Percentiles rank a stretch among this genome's conserved stretches.
Evolutionary conservation across 2,888 invertebrate species (phyloP).

Genomic region (Dastarcus helophoroides): DNA sequence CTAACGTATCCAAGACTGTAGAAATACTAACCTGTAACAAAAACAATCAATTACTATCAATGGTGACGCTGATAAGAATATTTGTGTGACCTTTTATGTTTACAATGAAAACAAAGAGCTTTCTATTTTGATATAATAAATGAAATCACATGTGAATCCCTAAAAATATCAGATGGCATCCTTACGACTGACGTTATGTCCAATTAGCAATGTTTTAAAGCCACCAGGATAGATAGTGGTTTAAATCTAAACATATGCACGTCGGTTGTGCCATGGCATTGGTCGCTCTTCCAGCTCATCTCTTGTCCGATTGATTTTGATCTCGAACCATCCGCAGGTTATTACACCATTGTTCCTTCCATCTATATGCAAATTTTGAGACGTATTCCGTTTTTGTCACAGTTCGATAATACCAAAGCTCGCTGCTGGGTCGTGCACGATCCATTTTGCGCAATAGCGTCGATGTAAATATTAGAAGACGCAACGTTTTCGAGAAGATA

Average conservation of each 20-base stretch:
- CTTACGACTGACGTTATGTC: slow-evolving; percentile 29
- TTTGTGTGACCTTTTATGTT: too few species aligned
- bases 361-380: slow-evolving; percentile 27
- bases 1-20: too few species aligned
- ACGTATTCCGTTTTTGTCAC: slow-evolving; percentile 10
- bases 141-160: slow-evolving; percentile 31
- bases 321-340: slow-evolving; percentile 26
- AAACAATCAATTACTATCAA: too few species aligned
- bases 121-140: slow-evolving; percentile 25
- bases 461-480: too few species aligned
- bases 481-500: too few species aligned
- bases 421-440: too few species aligned
- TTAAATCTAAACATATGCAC: slow-evolving; percentile 1
- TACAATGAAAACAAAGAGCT: slow-evolving; percentile 21
- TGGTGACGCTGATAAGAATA: too few species aligned
- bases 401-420: too few species aligned
- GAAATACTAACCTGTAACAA: too few species aligned
- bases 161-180: slow-evolving; percentile 30
- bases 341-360: slow-evolving; percentile 32
- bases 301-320: slow-evolving; percentile 29
- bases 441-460: too few species aligned
- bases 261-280: slow-evolving; percentile 3
- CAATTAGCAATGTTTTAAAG: slow-evolving; percentile 1
- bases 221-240: slow-evolving; percentile 1
- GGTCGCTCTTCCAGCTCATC: slow-evolving; percentile 8